Percentiles rank a stretch among this genome's conserved stretches.
phyloP scores from a whole-genome alignment of 2,888 invertebrate species.

The Gymnoscelis rufifasciata region DNA sequence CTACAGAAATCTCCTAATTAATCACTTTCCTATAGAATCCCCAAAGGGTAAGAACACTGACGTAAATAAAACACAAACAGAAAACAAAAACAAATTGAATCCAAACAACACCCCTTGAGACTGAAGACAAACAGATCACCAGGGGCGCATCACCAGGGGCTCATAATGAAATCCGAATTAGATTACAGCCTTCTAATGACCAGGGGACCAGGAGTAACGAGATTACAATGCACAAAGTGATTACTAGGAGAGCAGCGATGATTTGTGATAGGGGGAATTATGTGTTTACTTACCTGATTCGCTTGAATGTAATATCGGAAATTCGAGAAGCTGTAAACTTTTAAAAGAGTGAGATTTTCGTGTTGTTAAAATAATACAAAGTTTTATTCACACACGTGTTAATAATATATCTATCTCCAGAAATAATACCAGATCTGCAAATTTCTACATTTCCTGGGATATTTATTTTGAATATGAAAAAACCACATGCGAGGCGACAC shows the following conservation, averaged over 20 bases:
- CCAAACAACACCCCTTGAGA: slow-evolving; percentile 15
- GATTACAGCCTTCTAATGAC: slow-evolving; percentile 61
- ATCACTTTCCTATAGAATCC: too few species aligned
- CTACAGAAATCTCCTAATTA: too few species aligned
- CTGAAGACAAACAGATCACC: slow-evolving; percentile 25
- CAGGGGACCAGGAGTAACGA: slow-evolving; percentile 42
- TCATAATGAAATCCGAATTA: slow-evolving; percentile 64
- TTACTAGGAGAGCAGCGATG: slow-evolving; percentile 30
- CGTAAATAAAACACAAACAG: background rate
- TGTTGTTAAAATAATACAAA: too few species aligned
- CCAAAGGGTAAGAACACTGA: background rate
- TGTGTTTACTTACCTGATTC: background rate
- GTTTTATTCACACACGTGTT: too few species aligned
- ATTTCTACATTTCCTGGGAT: too few species aligned
- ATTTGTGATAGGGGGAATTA: slow-evolving; percentile 27
- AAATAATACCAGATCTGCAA: too few species aligned
- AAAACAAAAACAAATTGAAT: slow-evolving; percentile 18
- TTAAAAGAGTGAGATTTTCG: too few species aligned
- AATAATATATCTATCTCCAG: too few species aligned
- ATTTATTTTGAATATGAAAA: too few species aligned
- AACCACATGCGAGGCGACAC: too few species aligned
- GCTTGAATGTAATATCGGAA: too few species aligned
- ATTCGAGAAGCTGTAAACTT: too few species aligned
- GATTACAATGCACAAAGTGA: slow-evolving; percentile 43
- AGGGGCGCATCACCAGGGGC: slow-evolving; percentile 40